Conservation (phyloP, 2,888 invertebrate species). For the Tenthredo scrophulariae region DNA sequence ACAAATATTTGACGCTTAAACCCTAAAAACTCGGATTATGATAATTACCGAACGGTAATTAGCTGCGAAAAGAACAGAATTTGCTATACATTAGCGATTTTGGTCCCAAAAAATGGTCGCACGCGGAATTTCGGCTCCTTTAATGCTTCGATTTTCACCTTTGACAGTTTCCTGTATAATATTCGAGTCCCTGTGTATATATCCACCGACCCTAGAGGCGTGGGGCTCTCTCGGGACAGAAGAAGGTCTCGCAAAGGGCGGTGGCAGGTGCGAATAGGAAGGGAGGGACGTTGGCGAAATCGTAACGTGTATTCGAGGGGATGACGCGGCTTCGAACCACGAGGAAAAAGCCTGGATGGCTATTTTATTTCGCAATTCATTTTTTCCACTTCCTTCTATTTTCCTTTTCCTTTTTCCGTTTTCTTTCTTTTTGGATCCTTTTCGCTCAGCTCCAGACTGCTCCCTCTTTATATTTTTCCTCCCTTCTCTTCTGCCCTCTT, state of each 20-base stretch:
- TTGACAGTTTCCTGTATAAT: background rate
- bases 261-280: conserved; percentile 13
- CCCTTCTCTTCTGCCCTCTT: conserved; percentile 43
- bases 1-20: background rate
- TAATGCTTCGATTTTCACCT: background rate
- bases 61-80: background rate
- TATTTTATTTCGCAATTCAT: conserved; percentile 64
- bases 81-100: background rate
- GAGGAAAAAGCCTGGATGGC: conserved; percentile 41
- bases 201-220: background rate
- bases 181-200: background rate
- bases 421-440: conserved; percentile 41
- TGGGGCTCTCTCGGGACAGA: conserved; percentile 24
- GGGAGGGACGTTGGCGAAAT: conserved; percentile 1
- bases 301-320: conserved; percentile 12
- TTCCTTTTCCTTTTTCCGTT: conserved; percentile 50
- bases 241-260: conserved; percentile 10
- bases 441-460: conserved; percentile 3
- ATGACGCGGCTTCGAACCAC: background rate
- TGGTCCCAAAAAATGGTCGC: background rate
- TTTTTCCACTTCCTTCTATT: conserved; percentile 54
- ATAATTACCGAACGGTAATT: background rate
- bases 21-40: background rate
- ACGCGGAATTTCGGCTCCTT: too few species aligned
- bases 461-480: conserved; percentile 41